Evolutionary conservation across 64 coral and sea anemone species (phyloP), one percentile per base, ranked within the genome.

Genomic region (Trachythela sp.): DNA sequence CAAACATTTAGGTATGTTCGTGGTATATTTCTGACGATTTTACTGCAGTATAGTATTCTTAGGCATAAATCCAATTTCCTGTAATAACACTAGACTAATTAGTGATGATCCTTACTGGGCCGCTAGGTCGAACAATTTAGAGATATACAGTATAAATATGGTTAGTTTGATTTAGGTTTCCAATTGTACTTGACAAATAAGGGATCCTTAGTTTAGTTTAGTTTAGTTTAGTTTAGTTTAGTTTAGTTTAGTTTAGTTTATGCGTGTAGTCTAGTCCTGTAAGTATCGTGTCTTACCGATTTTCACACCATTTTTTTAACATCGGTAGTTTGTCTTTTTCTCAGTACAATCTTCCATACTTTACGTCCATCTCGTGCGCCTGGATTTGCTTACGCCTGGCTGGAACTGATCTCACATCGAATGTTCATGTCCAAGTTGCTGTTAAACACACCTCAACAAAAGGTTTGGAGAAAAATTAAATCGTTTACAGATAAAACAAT

Each of bases 371-470:
- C 96, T 14, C 93, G 96, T 84, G 96, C 96, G 4, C 89, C 96
- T 22, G 96, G 93, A 11, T 99, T 99, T 33, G 93, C 96, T 0
- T 99, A 99, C 22, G 93, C 93, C 1, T 99, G 96, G 96, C 91
- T 99, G 2, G 96, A 99, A 86, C 58, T 99, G 17, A 99, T 99
- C 42, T 95, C 96, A 8, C 96, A 99, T 84, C 86, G 96, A 13
- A 59, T 99, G 13, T 92, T 99, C 75, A 99, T 99, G 96, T 99
- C 96, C 39, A 99, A 99, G n/a, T 91, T 99, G 18, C 91, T 99
- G 27, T 89, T 99, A 18, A 99, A 99, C 89, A 99, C 93, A n/a
- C 96, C 96, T 20, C 93, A 95, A 71, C 96, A 99, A 84, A 99
- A 99, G 91, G 94, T 96, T 91, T 32, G 59, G 41, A 9, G 13